Percentiles rank a stretch among this genome's conserved stretches.
phyloP scores from a whole-genome alignment of 2,888 invertebrate species.

The Smittia aterrima region DNA sequence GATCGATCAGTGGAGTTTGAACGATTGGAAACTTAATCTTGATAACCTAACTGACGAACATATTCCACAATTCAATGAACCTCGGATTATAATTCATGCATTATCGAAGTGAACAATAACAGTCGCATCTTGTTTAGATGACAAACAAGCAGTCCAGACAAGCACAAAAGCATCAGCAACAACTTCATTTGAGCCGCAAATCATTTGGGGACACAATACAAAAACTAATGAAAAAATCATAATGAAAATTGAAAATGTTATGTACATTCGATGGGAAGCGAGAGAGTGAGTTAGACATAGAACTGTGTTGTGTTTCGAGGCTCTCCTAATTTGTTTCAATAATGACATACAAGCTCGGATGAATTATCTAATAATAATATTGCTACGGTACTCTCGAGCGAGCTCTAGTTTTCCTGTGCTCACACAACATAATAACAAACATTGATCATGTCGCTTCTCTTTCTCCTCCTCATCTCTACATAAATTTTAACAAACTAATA shows the following conservation, averaged over 20 bases:
- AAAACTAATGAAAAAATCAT: constrained; percentile 6
- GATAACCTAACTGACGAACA: neutral
- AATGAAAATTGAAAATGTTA: constrained; percentile 37
- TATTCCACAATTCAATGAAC: neutral
- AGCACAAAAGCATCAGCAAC: no score
- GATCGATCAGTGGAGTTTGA: no score
- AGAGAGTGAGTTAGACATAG: neutral
- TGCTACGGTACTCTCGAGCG: neutral
- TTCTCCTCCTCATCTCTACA: neutral
- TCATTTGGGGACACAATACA: neutral
- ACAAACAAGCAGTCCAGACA: no score
- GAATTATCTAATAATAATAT: constrained; percentile 41
- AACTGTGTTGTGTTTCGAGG: constrained; percentile 1
- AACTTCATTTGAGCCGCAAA: neutral
- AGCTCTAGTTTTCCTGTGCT: neutral
- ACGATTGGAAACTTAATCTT: no score
- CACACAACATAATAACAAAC: constrained; percentile 12
- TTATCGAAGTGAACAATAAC: neutral
- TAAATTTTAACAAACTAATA: constrained; percentile 36
- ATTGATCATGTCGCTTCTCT: neutral
- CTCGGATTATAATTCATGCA: neutral
- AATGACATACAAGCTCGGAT: constrained; percentile 38
- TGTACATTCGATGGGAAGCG: neutral
- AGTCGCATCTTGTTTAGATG: neutral
- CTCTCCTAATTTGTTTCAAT: constrained; percentile 36